Conservation (phyloP, 2,888 invertebrate genomes). For the Ectemnius cavifrons region DNA sequence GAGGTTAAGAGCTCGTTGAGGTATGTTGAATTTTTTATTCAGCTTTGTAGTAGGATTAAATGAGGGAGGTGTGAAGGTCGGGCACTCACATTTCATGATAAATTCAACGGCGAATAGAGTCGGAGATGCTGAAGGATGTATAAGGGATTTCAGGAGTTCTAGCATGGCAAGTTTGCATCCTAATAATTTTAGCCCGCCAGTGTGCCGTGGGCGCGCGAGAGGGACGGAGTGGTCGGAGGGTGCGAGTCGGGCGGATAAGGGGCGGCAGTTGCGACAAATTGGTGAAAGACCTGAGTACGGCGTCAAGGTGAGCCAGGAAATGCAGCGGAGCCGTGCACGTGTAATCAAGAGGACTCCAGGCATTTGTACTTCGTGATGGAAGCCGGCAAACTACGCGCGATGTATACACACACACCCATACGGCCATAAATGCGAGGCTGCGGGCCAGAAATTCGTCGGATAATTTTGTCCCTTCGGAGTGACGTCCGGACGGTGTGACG, state of each 20-base stretch:
- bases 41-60: too few species aligned
- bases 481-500: constrained; percentile 27
- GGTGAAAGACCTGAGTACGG: constrained; percentile 35
- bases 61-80: too few species aligned
- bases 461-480: constrained; percentile 59
- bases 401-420: constrained; percentile 14
- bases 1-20: too few species aligned
- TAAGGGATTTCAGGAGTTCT: too few species aligned
- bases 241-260: neutral
- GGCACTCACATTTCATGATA: too few species aligned
- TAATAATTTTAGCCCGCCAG: constrained; percentile 2
- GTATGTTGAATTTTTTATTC: too few species aligned
- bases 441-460: constrained; percentile 55
- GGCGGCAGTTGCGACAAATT: constrained; percentile 22
- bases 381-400: constrained; percentile 42
- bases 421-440: constrained; percentile 38
- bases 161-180: neutral
- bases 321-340: constrained; percentile 36
- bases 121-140: too few species aligned
- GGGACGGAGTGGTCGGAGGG: neutral
- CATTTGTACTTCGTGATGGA: constrained; percentile 44
- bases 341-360: constrained; percentile 62
- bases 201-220: neutral
- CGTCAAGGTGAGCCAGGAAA: constrained; percentile 32
- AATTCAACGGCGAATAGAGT: too few species aligned